Conservation (phyloP, 2,888 invertebrate genomes). For the Spisula solida region DNA sequence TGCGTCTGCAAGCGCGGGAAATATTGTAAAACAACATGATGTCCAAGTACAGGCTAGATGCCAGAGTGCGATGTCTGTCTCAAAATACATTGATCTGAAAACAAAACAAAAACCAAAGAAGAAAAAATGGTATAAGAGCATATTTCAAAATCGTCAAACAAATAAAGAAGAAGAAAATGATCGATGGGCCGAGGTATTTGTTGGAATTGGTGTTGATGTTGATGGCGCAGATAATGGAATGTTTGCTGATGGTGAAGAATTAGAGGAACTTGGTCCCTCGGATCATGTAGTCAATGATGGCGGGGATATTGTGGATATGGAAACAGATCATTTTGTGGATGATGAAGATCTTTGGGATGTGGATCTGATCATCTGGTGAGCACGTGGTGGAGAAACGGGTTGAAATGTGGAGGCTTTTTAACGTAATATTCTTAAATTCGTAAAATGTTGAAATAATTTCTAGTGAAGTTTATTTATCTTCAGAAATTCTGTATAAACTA, state of each 20-base stretch:
- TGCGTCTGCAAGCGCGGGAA: slow-evolving; percentile 15
- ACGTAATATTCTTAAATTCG: too few relatives aligned
- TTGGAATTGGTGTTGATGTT: not conserved
- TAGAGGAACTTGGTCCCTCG: not conserved
- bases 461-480: too few relatives aligned
- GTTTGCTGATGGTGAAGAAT: slow-evolving; percentile 5
- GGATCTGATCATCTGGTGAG: too few relatives aligned
- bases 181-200: not conserved
- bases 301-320: not conserved
- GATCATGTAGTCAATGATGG: not conserved
- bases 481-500: too few relatives aligned
- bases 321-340: not conserved
- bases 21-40: slow-evolving; percentile 28
- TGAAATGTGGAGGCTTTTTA: too few relatives aligned
- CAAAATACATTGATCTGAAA: not conserved
- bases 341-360: too few relatives aligned
- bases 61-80: not conserved
- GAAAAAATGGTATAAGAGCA: not conserved
- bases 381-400: too few relatives aligned
- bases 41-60: not conserved
- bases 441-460: too few relatives aligned
- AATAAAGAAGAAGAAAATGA: not conserved
- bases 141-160: not conserved
- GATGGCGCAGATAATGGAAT: not conserved
- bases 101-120: not conserved